Percentiles rank a stretch among this genome's conserved stretches.
Evolutionary conservation across 2,888 invertebrate species (phyloP).

Genomic region (Reticulitermes lucifugus): DNA sequence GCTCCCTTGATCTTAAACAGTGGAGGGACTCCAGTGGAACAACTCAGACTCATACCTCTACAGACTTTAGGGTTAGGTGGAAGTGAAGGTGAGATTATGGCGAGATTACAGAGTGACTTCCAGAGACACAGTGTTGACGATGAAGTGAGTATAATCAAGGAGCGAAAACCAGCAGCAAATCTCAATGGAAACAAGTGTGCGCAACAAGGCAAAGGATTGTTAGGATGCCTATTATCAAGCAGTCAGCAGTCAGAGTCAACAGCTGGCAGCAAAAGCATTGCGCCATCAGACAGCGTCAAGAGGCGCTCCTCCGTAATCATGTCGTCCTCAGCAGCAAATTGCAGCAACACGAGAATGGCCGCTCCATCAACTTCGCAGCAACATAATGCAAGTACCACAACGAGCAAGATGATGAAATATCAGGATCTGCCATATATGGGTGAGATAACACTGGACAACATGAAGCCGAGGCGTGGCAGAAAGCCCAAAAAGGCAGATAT

Average conservation of each 20-base stretch:
- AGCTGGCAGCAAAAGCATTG: background rate
- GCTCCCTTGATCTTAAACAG: background rate
- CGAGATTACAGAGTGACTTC: constrained; percentile 25
- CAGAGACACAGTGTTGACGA: constrained; percentile 22
- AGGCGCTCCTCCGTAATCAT: constrained; percentile 50
- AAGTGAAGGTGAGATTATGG: constrained; percentile 33
- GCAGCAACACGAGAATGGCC: background rate
- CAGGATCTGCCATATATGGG: constrained; percentile 93
- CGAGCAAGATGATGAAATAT: constrained; percentile 72
- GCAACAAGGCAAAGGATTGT: constrained; percentile 44
- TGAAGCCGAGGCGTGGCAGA: constrained; percentile 85
- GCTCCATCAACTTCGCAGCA: constrained; percentile 51
- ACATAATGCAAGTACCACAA: background rate
- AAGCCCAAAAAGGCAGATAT: constrained; percentile 95
- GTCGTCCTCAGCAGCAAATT: constrained; percentile 40
- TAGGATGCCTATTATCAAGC: constrained; percentile 46
- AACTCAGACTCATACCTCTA: constrained; percentile 27
- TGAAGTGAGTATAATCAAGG: constrained; percentile 40
- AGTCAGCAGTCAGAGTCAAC: constrained; percentile 32
- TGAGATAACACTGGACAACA: constrained; percentile 90
- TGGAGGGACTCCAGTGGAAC: constrained; percentile 14
- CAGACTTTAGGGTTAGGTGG: constrained; percentile 15
- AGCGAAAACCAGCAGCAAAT: background rate
- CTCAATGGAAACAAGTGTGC: constrained; percentile 25
- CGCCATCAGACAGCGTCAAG: constrained; percentile 33